Evolutionary conservation across 2,888 invertebrate genomes (phyloP), one percentile per base, ranked within the genome.

Genomic region (Hirtodrosophila confusa): DNA sequence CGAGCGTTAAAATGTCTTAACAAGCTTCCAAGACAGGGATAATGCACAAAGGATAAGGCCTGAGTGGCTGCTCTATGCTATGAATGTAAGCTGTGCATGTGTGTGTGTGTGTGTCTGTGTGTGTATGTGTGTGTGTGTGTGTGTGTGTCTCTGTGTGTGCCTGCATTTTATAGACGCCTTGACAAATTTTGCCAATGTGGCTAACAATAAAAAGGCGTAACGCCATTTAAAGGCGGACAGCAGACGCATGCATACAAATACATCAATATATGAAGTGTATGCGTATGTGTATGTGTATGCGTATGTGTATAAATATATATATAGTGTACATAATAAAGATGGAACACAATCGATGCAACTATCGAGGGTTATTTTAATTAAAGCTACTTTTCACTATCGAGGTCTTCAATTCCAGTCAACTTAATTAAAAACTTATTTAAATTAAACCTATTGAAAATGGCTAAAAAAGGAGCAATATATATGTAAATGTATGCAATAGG

Each of bases 1-100:
- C 69, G 69, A 85, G 86, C 86, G 60, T 57, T 64, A 87, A 85
- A 87, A 82, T 82, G 76, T 70, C 86, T 77, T 79, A 86, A 86
- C 80, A 80, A 84, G 80, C 68, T 66, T 24, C 51, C 44, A 29
- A 17, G 44, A 12, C 57, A 48, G 40, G 58, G 39, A 64, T 64
- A 78, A 45, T 75, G 77, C 57, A 67, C 67, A 63, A 64, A 64
- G 60, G 49, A 41, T 53, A 35, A 23, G 51, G 49, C 36, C 36
- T 31, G 27, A 37, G 5, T 23, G 36, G 27, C 27, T 37, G 31
- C 17, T 17, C 2, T 17, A 17, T 17, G 2, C 17, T 17, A 17
- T 17, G 17, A 17, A 17, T 17, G 17, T 17, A 17, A 17, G 17
- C 12, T 23, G 5, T 50, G 10, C 31, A 10, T 50, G n/a, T 29